Evolutionary conservation across 2,888 invertebrate species (phyloP), one percentile per base, ranked within the genome.

Genomic region (Galeruca laticollis): DNA sequence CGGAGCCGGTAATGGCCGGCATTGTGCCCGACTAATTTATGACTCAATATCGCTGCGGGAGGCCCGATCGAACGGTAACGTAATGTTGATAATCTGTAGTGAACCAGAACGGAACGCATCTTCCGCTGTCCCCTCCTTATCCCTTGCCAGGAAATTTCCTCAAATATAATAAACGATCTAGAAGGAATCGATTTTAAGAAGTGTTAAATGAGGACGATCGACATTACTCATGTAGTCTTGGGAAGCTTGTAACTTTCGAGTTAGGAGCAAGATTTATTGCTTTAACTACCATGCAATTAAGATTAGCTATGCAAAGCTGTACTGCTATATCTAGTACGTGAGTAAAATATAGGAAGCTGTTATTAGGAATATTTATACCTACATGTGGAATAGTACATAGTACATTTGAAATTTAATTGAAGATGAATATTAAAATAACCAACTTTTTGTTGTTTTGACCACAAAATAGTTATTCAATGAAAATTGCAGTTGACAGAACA

Each of bases 21-120:
- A 82, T 83, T 83, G 83, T 82, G 80, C 73, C 15, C 73, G 76
- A 80, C 81, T 83, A 83, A 83, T 83, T 83, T 83, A 83, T 83
- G 74, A 79, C 81, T 82, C 83, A 82, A 83, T 83, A 83, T 82
- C 83, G 80, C 80, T 77, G 80, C 80, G 78, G 77, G 80, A 79
- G 78, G 77, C 76, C 79, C 78, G 78, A 83, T 82, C 79, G 82
- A 80, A 81, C 78, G 79, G 77, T 77, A 78, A 76, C 79, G 80
- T 80, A 82, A 82, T 79, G 80, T 80, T 82, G 81, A 82, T 82
- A 82, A 82, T 82, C 82, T 81, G 79, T 80, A 81, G 76, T 77
- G 79, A 78, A 80, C 76, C 76, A 76, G 75, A 78, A 78, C 76
- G 74, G 75, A 77, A 75, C 75, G 75, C 72, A 66, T 71, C 73